Evolutionary conservation across 2,888 invertebrate species (phyloP).

Genomic region (Athalia circularis): DNA sequence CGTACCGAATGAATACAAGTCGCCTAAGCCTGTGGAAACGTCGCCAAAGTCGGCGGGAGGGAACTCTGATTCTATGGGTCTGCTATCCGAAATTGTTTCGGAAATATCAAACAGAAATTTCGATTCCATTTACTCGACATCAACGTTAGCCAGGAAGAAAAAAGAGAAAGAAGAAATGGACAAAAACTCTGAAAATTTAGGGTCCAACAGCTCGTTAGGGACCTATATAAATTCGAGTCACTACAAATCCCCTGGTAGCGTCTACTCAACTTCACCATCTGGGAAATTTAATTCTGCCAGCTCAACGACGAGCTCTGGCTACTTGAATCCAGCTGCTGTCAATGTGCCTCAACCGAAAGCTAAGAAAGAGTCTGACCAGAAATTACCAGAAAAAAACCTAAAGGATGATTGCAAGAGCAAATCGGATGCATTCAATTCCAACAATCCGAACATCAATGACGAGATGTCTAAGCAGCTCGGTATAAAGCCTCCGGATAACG

Average conservation of each 20-base stretch:
- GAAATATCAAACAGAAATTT: slow-evolving; percentile 92
- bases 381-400: slow-evolving; percentile 29
- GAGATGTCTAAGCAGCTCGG: slow-evolving; percentile 64
- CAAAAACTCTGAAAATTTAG: slow-evolving; percentile 60
- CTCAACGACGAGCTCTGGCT: slow-evolving; percentile 83
- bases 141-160: slow-evolving; percentile 81
- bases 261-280: slow-evolving; percentile 79
- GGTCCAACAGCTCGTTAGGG: slow-evolving; percentile 70
- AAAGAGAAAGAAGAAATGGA: slow-evolving; percentile 72
- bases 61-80: slow-evolving; percentile 83
- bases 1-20: slow-evolving; percentile 70
- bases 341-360: slow-evolving; percentile 79
- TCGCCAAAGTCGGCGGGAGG: slow-evolving; percentile 73
- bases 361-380: slow-evolving; percentile 68
- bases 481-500: slow-evolving; percentile 60
- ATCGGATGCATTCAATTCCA: slow-evolving; percentile 51
- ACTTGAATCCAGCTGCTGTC: slow-evolving; percentile 83
- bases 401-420: slow-evolving; percentile 54
- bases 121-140: slow-evolving; percentile 90
- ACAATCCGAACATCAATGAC: slow-evolving; percentile 61
- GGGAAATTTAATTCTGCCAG: slow-evolving; percentile 77
- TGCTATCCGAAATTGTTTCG: slow-evolving; percentile 90
- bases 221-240: slow-evolving; percentile 79
- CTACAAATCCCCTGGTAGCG: slow-evolving; percentile 79
- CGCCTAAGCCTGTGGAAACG: slow-evolving; percentile 76